A percentile compares a stretch with the other conserved stretches of the same genome.
These are phyloP conservation scores for Pissodes strobi DNA, from an alignment of 1,140 invertebrate genomes.

Conservation along the genomic window DNA sequence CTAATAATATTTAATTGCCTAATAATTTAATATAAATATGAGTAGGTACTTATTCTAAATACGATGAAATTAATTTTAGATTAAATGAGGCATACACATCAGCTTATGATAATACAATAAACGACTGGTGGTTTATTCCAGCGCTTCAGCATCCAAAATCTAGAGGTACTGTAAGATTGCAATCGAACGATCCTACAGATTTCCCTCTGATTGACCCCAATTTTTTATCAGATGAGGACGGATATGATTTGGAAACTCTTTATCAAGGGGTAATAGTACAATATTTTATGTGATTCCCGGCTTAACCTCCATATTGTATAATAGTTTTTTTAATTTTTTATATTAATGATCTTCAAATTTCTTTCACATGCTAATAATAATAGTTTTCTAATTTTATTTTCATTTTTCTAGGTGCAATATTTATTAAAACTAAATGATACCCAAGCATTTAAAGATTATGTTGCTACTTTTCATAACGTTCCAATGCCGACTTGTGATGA, in stretches of 20 bases:
- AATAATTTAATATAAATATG: neutral
- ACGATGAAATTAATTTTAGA: neutral
- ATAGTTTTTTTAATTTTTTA: too few relatives aligned
- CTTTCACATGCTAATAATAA: too few relatives aligned
- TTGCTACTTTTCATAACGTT: too few relatives aligned
- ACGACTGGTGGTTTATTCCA: neutral
- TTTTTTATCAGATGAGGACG: constrained; percentile 65
- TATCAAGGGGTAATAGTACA: constrained; percentile 59
- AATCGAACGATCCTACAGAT: constrained; percentile 69
- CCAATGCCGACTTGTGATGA: too few relatives aligned
- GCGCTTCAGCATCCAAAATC: constrained; percentile 69
- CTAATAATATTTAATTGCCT: neutral
- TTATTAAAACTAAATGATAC: too few relatives aligned
- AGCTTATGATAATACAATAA: neutral
- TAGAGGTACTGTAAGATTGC: constrained; percentile 70
- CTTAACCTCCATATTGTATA: too few relatives aligned
- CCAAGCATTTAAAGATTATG: too few relatives aligned
- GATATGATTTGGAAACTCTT: constrained; percentile 59
- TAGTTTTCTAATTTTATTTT: too few relatives aligned
- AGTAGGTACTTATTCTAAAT: neutral
- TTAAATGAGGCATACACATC: neutral
- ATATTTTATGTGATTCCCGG: too few relatives aligned
- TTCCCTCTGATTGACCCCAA: constrained; percentile 80
- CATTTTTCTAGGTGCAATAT: too few relatives aligned
- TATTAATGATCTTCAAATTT: too few relatives aligned